Evolutionary conservation across 2,113 vertebrate genomes (phyloP).

Genomic region (Lampris megalopsis): DNA sequence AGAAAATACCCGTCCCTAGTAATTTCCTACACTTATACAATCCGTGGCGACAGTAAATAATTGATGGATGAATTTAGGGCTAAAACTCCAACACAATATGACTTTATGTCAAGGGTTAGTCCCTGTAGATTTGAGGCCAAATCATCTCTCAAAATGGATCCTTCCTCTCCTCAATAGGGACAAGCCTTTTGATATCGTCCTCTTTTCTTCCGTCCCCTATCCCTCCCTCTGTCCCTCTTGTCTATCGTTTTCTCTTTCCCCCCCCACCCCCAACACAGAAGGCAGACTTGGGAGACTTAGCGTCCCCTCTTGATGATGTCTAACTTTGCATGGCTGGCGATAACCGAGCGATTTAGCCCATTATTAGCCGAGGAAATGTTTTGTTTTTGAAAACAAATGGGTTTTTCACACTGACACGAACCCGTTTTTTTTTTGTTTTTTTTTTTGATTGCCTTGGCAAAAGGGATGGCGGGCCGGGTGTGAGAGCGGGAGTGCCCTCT

Average conservation of each 20-base stretch:
- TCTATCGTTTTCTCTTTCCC: constrained; percentile 60
- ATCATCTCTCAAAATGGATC: constrained; percentile 96
- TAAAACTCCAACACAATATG: constrained; percentile 99
- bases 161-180: constrained; percentile 81
- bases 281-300: constrained; percentile 69
- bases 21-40: constrained; percentile 99
- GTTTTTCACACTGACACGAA: constrained; percentile 83
- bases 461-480: constrained; percentile 16
- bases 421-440: constrained; percentile 3
- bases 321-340: constrained; percentile 89
- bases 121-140: constrained; percentile 95
- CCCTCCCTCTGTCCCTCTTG: neutral
- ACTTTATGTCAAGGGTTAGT: constrained; percentile 99
- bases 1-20: constrained; percentile 97
- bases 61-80: constrained; percentile 99
- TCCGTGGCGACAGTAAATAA: constrained; percentile 96
- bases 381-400: constrained; percentile 91
- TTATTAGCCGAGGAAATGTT: constrained; percentile 87
- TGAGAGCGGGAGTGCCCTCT: constrained; percentile 65
- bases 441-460: constrained; percentile 69
- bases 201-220: constrained; percentile 45
- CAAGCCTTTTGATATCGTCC: constrained; percentile 48
- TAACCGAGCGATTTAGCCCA: constrained; percentile 82
- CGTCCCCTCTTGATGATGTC: constrained; percentile 86
- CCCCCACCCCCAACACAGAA: constrained; percentile 12